Evolutionary conservation across 1,140 invertebrate species (phyloP).

Genomic region (Calliopsis andreniformis): DNA sequence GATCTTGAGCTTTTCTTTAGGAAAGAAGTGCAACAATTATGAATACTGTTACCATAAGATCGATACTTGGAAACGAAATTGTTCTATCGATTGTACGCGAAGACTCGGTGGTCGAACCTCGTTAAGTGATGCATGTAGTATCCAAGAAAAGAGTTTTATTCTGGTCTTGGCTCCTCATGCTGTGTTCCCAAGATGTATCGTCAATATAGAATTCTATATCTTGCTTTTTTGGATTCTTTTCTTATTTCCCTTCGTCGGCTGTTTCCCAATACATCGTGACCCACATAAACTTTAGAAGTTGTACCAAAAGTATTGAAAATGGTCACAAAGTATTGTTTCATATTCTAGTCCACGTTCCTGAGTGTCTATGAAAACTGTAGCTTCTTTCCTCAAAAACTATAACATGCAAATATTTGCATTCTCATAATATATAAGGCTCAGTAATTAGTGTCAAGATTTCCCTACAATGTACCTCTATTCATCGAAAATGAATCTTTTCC

Average conservation of each 20-base stretch:
- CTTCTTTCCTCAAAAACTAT: too few species aligned
- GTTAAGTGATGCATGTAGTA: slow-evolving; percentile 12
- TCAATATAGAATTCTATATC: slow-evolving; percentile 19
- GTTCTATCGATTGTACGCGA: neutral
- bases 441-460: too few species aligned
- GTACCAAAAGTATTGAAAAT: neutral
- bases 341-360: too few species aligned
- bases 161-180: neutral
- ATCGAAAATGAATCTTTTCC: too few species aligned
- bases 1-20: too few species aligned
- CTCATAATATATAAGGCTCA: too few species aligned
- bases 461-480: too few species aligned
- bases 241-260: neutral
- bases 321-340: neutral
- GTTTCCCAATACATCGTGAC: neutral
- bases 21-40: neutral
- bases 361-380: too few species aligned
- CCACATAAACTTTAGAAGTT: neutral
- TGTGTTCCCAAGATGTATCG: slow-evolving; percentile 2
- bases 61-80: neutral
- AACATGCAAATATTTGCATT: too few species aligned
- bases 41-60: neutral
- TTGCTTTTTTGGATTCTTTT: neutral
- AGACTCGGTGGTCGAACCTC: neutral
- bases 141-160: slow-evolving; percentile 10